phyloP scores from a whole-genome alignment of 2,113 vertebrate species.

The Cheilinus undulatus region DNA sequence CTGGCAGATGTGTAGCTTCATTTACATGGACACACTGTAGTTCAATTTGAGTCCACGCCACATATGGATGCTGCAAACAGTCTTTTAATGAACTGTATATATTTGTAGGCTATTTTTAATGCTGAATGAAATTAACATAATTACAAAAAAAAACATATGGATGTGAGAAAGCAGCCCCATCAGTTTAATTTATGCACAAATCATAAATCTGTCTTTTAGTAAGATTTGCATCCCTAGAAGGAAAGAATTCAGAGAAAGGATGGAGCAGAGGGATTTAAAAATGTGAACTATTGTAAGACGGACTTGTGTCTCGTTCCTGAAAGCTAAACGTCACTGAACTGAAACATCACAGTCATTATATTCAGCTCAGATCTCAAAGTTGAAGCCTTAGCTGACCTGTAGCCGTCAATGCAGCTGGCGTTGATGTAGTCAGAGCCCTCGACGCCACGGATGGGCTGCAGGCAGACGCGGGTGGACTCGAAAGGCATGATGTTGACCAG shows the following conservation, averaged over 20 bases:
- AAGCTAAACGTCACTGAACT: conserved; percentile 18
- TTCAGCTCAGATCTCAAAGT: conserved; percentile 10
- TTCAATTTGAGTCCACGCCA: conserved; percentile 7
- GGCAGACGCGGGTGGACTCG: conserved; percentile 93
- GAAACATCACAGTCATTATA: neutral
- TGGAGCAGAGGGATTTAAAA: neutral
- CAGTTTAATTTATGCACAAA: too few species aligned
- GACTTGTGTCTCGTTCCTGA: conserved; percentile 6
- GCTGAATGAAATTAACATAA: too few species aligned
- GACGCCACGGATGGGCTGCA: conserved; percentile 96
- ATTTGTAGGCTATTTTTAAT: too few species aligned
- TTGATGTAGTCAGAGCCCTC: conserved; percentile 98
- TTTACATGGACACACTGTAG: neutral
- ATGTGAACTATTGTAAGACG: neutral
- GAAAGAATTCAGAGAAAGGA: neutral
- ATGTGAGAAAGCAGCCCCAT: too few species aligned
- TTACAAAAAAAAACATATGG: too few species aligned
- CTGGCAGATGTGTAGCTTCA: neutral
- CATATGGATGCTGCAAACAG: neutral
- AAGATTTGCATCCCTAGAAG: too few species aligned
- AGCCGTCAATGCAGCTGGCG: conserved; percentile 96
- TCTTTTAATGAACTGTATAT: neutral
- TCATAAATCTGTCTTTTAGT: too few species aligned
- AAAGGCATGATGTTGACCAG: conserved; percentile 98
- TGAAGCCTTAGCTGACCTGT: conserved; percentile 84